Evolutionary conservation across 1,140 invertebrate species (phyloP).

Genomic region (Caenorhabditis inopinata): DNA sequence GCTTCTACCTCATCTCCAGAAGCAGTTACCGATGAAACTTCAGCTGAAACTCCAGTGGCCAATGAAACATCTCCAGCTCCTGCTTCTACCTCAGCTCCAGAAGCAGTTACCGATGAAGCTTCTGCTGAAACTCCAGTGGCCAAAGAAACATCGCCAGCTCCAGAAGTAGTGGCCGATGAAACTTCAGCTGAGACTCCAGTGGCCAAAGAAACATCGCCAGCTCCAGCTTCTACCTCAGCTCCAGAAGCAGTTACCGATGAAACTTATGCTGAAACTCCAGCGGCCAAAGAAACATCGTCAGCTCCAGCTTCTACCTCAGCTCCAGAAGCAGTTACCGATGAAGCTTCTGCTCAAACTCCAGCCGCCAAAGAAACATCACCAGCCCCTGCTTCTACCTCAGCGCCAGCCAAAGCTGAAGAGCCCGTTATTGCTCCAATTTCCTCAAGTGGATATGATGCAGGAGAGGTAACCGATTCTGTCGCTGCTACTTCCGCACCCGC

Average conservation of each 20-base stretch:
- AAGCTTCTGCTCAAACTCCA: neutral
- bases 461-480: slow-evolving; percentile 18
- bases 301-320: neutral
- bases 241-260: neutral
- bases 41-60: neutral
- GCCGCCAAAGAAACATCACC: neutral
- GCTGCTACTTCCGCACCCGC: slow-evolving; percentile 39
- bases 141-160: slow-evolving; percentile 25
- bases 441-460: slow-evolving; percentile 33
- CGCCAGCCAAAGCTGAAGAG: slow-evolving; percentile 38
- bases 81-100: neutral
- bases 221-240: too few relatives aligned
- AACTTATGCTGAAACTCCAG: neutral
- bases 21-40: neutral
- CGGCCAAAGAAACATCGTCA: neutral
- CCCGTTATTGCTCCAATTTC: slow-evolving; percentile 19
- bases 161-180: neutral
- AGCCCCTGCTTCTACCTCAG: neutral
- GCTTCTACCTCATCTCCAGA: too few relatives aligned
- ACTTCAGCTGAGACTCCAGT: slow-evolving; percentile 25
- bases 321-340: neutral
- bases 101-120: neutral
- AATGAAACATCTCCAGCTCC: neutral
- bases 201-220: slow-evolving; percentile 31
- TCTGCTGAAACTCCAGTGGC: neutral